phyloP scores from a whole-genome alignment of 2,888 invertebrate genomes.

The Hoplodrina ambigua region DNA sequence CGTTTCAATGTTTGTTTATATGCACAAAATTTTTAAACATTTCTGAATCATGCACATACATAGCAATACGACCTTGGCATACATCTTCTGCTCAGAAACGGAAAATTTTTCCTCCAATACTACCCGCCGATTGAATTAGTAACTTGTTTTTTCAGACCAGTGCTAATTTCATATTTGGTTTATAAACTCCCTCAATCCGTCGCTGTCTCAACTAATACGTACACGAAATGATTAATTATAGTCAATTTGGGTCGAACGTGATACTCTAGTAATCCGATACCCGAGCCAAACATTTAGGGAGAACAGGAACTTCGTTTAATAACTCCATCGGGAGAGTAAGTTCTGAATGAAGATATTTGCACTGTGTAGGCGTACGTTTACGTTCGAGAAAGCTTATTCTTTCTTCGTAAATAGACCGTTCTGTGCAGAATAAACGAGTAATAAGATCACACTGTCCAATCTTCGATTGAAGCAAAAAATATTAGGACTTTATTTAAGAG shows the following conservation, averaged over 20 bases:
- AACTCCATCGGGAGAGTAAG: conserved; percentile 59
- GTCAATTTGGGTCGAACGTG: conserved; percentile 79
- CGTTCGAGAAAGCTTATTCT: conserved; percentile 33
- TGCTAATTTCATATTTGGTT: conserved; percentile 12
- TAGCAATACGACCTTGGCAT: conserved; percentile 47
- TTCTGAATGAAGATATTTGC: conserved; percentile 49
- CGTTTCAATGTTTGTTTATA: conserved; percentile 24
- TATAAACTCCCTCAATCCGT: conserved; percentile 69
- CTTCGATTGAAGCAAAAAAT: conserved; percentile 17
- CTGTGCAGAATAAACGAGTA: conserved; percentile 15
- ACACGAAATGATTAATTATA: conserved; percentile 84
- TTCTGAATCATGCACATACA: conserved; percentile 26
- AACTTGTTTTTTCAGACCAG: conserved; percentile 1
- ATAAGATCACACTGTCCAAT: conserved; percentile 25
- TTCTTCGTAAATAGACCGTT: conserved; percentile 22
- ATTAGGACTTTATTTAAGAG: neutral
- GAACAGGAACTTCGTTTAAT: conserved; percentile 65
- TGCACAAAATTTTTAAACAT: conserved; percentile 6
- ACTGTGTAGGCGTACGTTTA: conserved; percentile 32
- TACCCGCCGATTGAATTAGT: conserved; percentile 13
- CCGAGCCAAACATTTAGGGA: conserved; percentile 67
- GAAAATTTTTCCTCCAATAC: conserved; percentile 37
- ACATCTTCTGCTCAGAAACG: conserved; percentile 26
- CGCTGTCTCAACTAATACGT: conserved; percentile 67
- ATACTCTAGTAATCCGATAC: conserved; percentile 72